Evolutionary conservation across 2,888 invertebrate genomes (phyloP), one percentile per base, ranked within the genome.

Genomic region (Flabesymbios commensalis): DNA sequence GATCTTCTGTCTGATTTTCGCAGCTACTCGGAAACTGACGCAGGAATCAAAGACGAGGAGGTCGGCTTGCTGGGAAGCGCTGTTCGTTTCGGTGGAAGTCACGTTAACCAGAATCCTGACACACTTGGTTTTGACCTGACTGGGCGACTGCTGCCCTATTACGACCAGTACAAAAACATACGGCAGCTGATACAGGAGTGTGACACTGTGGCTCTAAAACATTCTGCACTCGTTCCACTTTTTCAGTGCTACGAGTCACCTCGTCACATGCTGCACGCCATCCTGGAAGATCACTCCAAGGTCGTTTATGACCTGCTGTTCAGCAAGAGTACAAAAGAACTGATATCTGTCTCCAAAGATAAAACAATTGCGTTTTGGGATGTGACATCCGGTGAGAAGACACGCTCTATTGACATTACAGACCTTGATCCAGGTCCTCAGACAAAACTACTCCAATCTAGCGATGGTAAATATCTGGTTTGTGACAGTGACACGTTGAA

Each of bases 91-190:
- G 63, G 67, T n/a, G 71, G 71, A 10, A 61, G 65, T 14, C 61
- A 62, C 51, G 63, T 71, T 32, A 68, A 71, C 51, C 61, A 65
- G 39, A 71, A 70, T 53, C 71, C 71, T 5, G 63, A 65, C 51
- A 68, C 69, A 7, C 84, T 97, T 60, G 95, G 92, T 0, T 92
- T 94, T 0, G 96, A 97, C 80, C 85, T 98, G 3, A 88, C 94
- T 0, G 96, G 95, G 0, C 86, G 97, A 43, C 86, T 98, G n/a
- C 82, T 98, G 36, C 96, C 96, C 0, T 94, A 95, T 85, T 91
- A 93, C 26, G 90, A 90, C 0, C 85, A 87, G 1, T 75, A 79
- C 82, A 86, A 88, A 0, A 89, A 90, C 72, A 92, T 96, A 5
- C 88, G 92, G 71, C 90, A 90, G 83, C 84, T 97, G 56, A 83